Conservation (phyloP, 2,113 vertebrate species). For the Cygnus atratus region DNA sequence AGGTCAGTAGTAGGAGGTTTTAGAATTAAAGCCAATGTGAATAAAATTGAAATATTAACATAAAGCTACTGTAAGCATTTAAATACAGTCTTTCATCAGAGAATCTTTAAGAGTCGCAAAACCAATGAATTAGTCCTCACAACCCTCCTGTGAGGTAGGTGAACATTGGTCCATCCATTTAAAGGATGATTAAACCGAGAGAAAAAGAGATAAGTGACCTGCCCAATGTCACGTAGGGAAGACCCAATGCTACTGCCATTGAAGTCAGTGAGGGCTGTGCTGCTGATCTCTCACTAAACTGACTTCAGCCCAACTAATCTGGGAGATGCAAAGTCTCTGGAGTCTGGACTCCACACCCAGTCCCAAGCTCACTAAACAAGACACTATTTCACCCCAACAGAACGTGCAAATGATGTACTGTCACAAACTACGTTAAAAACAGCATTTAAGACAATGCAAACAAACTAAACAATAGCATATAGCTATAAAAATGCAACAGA, state of each 20-base stretch:
- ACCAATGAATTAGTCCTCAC: neutral
- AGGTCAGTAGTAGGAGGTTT: neutral
- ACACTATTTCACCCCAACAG: neutral
- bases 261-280: neutral
- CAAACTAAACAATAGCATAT: neutral
- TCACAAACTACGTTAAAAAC: neutral
- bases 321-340: neutral
- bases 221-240: neutral
- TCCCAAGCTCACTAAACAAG: neutral
- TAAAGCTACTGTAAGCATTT: neutral
- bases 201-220: neutral
- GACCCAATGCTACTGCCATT: accelerated
- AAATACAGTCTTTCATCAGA: neutral
- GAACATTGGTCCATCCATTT: neutral
- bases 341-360: neutral
- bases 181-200: neutral
- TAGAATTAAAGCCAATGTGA: neutral
- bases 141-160: neutral
- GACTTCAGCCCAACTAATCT: neutral
- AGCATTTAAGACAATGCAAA: neutral
- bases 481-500: neutral
- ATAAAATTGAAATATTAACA: neutral
- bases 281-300: neutral
- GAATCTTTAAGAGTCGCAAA: neutral
- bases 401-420: neutral